Base-by-base conservation (phyloP, 2,888 invertebrate species). In the Himalopsyche kuldschensis region DNA sequence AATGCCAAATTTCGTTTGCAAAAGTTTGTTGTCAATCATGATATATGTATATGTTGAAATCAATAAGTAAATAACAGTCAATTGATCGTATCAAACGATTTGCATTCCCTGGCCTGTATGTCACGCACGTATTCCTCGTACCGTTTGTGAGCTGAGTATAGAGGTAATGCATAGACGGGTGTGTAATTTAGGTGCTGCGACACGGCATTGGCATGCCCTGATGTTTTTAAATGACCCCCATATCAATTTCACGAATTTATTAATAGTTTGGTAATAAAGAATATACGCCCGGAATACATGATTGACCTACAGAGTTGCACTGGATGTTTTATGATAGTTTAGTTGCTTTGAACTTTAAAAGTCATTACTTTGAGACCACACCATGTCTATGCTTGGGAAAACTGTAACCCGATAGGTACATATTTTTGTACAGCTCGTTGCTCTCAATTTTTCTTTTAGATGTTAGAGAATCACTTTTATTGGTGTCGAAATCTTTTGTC, bases 211-310 rank as follows among this genome's bases (percentile, higher is more conserved):
- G 77, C 77, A 32, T 80, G 84, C 85, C 86, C 85, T 79, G 85
- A 85, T 86, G 86, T 84, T 84, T 86, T 83, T 83, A 84, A 85
- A 86, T 86, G 84, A 86, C 85, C 85, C 86, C 82, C 82, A 85
- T 85, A 84, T 85, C 82, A 85, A 85, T 84, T 84, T 84, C 79
- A 81, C 83, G 79, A 84, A 81, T 85, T 82, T 85, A 85, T 83
- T 85, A 85, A 85, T 85, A 84, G 85, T 84, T 83, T 80, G 76
- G 82, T 84, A 84, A 84, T 85, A 85, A 85, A 85, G 75, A 78
- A 27, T 31, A 77, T 75, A 75, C 76, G 85, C 30, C 78, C 82
- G 76, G 85, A 85, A 85, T 85, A 80, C 80, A 20, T 47, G 79
- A 85, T 83, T 77, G 80, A 80, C 83, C 81, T 81, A 46, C 78